A percentile compares a stretch with the other conserved stretches of the same genome.
Evolutionary conservation across 2,113 vertebrate genomes (phyloP).

Genomic region (Laterallus jamaicensis): DNA sequence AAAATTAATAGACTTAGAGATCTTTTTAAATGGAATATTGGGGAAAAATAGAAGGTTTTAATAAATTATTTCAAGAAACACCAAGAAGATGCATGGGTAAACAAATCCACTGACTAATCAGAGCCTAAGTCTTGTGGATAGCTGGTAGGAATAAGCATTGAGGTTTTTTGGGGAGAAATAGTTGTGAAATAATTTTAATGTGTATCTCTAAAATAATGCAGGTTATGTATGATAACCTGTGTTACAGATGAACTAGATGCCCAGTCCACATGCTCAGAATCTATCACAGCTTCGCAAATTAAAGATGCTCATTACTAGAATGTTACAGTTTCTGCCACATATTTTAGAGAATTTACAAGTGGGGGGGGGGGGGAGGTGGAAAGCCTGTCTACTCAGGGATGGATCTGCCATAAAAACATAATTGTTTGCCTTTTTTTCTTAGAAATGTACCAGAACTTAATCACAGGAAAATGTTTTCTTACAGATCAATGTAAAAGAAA

Average conservation of each 20-base stretch:
- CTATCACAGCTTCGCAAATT: neutral
- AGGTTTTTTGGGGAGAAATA: fast-evolving
- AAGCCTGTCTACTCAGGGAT: neutral
- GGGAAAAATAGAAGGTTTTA: neutral
- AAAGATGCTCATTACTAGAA: neutral
- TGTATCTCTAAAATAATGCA: neutral
- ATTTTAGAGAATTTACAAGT: neutral
- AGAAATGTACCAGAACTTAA: neutral
- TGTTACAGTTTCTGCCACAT: neutral
- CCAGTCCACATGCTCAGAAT: neutral
- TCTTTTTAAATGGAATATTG: neutral
- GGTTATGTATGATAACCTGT: neutral
- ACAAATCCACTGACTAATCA: neutral
- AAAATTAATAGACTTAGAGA: neutral
- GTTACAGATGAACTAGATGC: neutral
- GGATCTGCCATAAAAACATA: neutral
- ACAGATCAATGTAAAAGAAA: neutral
- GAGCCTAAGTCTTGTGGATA: neutral
- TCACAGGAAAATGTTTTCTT: neutral
- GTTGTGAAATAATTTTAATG: neutral
- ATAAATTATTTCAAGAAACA: neutral
- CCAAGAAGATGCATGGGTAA: neutral
- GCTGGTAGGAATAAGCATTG: neutral
- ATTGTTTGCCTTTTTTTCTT: neutral
- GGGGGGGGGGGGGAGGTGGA: too few relatives aligned